These are phyloP conservation scores for Excalfactoria chinensis DNA, from an alignment of 2,113 vertebrate species.

Conservation along the genomic window DNA sequence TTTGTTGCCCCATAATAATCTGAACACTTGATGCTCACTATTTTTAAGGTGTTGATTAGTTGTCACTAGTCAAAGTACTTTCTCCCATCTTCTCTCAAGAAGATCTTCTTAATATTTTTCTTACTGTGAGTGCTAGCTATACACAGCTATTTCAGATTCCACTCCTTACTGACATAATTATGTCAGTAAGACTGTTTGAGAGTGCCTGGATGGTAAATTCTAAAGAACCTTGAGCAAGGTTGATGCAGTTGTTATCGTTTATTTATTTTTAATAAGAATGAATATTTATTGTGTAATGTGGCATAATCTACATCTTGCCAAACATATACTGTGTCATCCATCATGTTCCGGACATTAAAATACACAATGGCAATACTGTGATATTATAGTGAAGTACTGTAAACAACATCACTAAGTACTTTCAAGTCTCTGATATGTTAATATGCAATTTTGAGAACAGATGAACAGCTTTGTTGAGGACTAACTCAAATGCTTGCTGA, in stretches of 20 bases:
- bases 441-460: neutral
- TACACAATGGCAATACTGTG: neutral
- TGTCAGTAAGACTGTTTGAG: neutral
- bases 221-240: neutral
- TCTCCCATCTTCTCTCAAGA: neutral
- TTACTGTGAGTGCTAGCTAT: neutral
- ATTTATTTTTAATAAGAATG: neutral
- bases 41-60: neutral
- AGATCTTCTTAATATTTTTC: neutral
- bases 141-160: neutral
- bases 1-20: neutral
- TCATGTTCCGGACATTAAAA: neutral
- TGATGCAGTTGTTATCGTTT: neutral
- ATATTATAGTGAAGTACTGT: fast-evolving
- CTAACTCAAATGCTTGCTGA: neutral
- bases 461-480: neutral
- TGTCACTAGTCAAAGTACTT: neutral
- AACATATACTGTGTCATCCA: neutral
- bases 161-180: neutral
- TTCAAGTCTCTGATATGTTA: neutral
- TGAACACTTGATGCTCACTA: neutral
- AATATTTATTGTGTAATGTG: neutral
- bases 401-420: neutral
- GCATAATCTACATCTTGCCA: neutral
- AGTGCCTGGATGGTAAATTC: neutral